Evolutionary conservation across 2,888 invertebrate species (phyloP), one percentile per base, ranked within the genome.

Genomic region (Tromatobia lineatoria): DNA sequence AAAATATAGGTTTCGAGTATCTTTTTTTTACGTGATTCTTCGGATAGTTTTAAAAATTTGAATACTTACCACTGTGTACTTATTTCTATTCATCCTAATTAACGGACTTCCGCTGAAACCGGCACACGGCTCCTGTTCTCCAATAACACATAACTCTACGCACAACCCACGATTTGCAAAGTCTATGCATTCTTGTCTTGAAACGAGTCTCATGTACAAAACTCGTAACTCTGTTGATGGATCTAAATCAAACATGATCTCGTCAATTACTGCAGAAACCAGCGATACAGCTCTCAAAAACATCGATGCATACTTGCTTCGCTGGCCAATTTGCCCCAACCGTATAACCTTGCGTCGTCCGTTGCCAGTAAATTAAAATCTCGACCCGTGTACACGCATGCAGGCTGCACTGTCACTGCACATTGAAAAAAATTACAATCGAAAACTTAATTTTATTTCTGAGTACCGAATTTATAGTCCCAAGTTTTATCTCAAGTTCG

Each of bases 91-190:
- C 82, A 94, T 94, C 1, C 96, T 93, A 74, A 97, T 92, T 3
- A 97, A 93, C 0, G 97, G 97, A 0, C 97, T 96, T 3, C 97
- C 97, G 3, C 97, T 97, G 89, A 97, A 97, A 6, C 97, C 97
- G 11, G 96, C 96, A 87, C 97, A 97, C 0, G 97, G 97, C 91
- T 97, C 97, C 86, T 95, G 95, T 18, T 96, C 96, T 86, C 94
- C 94, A 87, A 97, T 96, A 0, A 97, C 97, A 0, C 97, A 97
- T 64, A 95, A 95, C 83, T 95, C 97, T 52, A 95, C 95, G 0
- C 95, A 96, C 11, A 95, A 95, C 0, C 96, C 96, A 88, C 96
- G 97, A 81, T 85, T 83, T 3, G 87, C 54, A 82, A 97, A 95
- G 38, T 95, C 94, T 82, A 95, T 94, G 88, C 97, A 97, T 70